phyloP scores from a whole-genome alignment of 1,140 invertebrate species.

The Apis cerana region DNA sequence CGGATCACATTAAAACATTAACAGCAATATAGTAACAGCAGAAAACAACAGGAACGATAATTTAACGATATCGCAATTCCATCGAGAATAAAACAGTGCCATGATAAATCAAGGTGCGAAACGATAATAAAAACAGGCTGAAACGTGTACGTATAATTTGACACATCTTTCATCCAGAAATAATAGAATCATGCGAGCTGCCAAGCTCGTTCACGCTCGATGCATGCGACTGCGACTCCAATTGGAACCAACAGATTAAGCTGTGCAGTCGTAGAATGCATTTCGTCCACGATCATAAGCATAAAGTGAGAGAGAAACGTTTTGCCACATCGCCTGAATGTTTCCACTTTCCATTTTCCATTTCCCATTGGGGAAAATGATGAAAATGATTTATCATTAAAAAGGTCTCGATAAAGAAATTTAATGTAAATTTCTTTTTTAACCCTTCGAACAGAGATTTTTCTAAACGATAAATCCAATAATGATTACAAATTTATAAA shows the following conservation, averaged over 20 bases:
- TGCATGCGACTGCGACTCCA: too few species aligned
- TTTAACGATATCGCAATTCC: neutral
- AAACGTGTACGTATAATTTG: neutral
- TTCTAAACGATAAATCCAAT: too few species aligned
- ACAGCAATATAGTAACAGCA: neutral
- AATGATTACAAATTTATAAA: too few species aligned
- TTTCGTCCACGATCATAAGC: neutral
- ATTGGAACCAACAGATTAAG: neutral
- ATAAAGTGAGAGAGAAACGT: neutral
- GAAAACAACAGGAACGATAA: neutral
- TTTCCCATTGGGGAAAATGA: too few species aligned
- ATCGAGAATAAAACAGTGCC: neutral
- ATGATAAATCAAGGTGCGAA: neutral
- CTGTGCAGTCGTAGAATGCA: neutral
- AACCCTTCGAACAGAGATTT: too few species aligned
- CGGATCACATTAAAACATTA: neutral
- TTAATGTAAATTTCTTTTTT: too few species aligned
- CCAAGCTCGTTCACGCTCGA: neutral
- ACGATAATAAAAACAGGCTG: neutral
- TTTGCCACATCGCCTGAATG: slow-evolving; percentile 1
- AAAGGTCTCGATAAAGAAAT: too few species aligned
- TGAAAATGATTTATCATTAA: too few species aligned
- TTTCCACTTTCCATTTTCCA: slow-evolving; percentile 18
- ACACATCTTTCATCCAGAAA: neutral
- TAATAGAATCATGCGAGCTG: neutral